Percentiles rank a stretch among this genome's conserved stretches.
phyloP scores from a whole-genome alignment of 2,113 vertebrate species.

The Drymodes brunneopygia region DNA sequence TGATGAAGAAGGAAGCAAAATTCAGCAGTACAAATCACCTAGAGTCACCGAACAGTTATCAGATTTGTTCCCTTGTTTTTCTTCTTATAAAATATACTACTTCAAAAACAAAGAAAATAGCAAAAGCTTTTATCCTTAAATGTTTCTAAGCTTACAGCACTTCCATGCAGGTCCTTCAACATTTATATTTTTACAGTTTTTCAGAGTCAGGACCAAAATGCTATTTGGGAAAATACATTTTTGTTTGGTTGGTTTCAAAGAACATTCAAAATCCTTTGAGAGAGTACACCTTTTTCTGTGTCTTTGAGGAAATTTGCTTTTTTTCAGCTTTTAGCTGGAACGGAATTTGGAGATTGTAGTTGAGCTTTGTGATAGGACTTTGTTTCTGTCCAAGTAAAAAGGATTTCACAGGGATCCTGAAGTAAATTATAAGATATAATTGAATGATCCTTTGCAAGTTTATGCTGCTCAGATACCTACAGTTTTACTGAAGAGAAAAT shows the following conservation, averaged over 20 bases:
- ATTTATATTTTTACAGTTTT: neutral
- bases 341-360: neutral
- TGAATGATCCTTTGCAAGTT: neutral
- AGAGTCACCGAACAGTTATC: neutral
- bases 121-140: neutral
- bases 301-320: neutral
- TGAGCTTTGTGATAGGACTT: neutral
- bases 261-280: neutral
- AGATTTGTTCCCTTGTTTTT: neutral
- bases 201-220: neutral
- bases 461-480: neutral
- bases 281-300: neutral
- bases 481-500: neutral
- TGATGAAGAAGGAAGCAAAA: neutral
- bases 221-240: neutral
- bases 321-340: neutral
- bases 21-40: neutral
- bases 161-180: neutral
- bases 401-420: neutral
- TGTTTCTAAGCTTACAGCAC: neutral
- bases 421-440: neutral
- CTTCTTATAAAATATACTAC: neutral
- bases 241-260: neutral
- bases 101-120: neutral
- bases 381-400: neutral